A percentile compares a stretch with the other conserved stretches of the same genome.
These are phyloP conservation scores for Enteromius argenteus DNA, from an alignment of 2,797 vertebrate genomes.

Conservation along the genomic window DNA sequence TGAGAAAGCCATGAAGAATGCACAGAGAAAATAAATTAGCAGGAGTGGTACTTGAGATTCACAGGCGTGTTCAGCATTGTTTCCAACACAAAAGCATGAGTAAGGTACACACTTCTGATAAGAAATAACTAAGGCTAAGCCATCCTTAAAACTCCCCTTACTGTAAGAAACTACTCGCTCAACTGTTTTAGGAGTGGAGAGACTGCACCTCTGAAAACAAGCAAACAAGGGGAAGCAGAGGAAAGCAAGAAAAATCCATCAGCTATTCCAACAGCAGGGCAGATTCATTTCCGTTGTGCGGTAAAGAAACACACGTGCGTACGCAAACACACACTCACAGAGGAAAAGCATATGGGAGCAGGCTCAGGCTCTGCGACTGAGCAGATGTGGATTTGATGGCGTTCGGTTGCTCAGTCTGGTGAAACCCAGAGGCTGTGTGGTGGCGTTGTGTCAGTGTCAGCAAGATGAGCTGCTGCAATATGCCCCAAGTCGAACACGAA, in stretches of 20 bases:
- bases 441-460: constrained; percentile 45
- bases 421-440: constrained; percentile 36
- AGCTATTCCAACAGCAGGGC: constrained; percentile 41
- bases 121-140: constrained; percentile 16
- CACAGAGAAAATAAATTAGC: constrained; percentile 32
- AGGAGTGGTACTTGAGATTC: constrained; percentile 14
- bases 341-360: constrained; percentile 55
- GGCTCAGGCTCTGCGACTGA: constrained; percentile 29
- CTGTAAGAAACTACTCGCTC: constrained; percentile 25
- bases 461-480: constrained; percentile 48
- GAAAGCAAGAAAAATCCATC: constrained; percentile 43
- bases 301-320: constrained; percentile 29
- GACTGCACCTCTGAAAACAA: constrained; percentile 28
- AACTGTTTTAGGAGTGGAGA: constrained; percentile 11
- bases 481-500: constrained; percentile 42
- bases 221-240: constrained; percentile 34
- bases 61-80: not conserved
- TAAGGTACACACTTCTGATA: constrained; percentile 15
- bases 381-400: constrained; percentile 57
- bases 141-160: not conserved
- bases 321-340: constrained; percentile 37
- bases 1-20: not conserved
- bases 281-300: constrained; percentile 35
- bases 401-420: constrained; percentile 55
- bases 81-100: constrained; percentile 16